These are phyloP conservation scores for Orestias chungarensis DNA, from an alignment of 2,797 vertebrate genomes.

Conservation along the genomic window DNA sequence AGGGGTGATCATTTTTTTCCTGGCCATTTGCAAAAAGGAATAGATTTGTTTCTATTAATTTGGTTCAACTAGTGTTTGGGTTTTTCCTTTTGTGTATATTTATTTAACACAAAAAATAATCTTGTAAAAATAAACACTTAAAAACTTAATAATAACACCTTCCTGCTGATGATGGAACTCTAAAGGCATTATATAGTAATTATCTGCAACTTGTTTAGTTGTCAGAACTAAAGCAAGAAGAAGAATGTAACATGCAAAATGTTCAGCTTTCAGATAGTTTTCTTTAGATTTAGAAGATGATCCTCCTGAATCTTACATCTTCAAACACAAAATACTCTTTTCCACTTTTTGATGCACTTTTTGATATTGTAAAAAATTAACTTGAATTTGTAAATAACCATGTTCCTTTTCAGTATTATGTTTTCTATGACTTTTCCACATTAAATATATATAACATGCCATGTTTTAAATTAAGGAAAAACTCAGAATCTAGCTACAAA, in stretches of 20 bases:
- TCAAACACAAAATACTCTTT: slow-evolving; percentile 52
- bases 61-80: slow-evolving; percentile 33
- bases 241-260: slow-evolving; percentile 26
- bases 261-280: slow-evolving; percentile 34
- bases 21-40: slow-evolving; percentile 18
- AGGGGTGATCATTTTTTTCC: slow-evolving; percentile 23
- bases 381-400: slow-evolving; percentile 86
- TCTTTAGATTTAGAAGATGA: slow-evolving; percentile 27
- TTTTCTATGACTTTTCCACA: slow-evolving; percentile 48
- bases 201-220: slow-evolving; percentile 45
- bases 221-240: slow-evolving; percentile 63
- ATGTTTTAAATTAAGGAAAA: slow-evolving; percentile 51
- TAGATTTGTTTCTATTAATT: slow-evolving; percentile 21
- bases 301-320: slow-evolving; percentile 41
- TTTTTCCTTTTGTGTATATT: slow-evolving; percentile 66
- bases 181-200: slow-evolving; percentile 60
- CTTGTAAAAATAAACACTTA: slow-evolving; percentile 41
- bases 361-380: slow-evolving; percentile 79
- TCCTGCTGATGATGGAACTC: slow-evolving; percentile 52
- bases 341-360: slow-evolving; percentile 82
- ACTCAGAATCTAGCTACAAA: slow-evolving; percentile 32
- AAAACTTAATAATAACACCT: slow-evolving; percentile 70
- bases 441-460: slow-evolving; percentile 59
- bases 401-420: slow-evolving; percentile 49
- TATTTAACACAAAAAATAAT: slow-evolving; percentile 66